Conservation (phyloP, 2,888 invertebrate species). For the Agonum fuliginosum region DNA sequence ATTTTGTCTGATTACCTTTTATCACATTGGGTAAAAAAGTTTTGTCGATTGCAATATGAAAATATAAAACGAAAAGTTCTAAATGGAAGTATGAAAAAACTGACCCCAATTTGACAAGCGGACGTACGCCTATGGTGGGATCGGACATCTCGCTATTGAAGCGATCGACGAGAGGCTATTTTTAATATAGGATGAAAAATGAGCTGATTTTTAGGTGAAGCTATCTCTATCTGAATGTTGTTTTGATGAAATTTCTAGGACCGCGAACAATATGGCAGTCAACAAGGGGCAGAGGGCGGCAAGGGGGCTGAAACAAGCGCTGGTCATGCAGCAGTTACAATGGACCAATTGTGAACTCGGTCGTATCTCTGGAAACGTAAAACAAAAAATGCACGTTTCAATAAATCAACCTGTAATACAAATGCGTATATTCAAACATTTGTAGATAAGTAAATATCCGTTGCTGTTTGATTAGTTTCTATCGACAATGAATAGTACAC, state of each 20-base stretch:
- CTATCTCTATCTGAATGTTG: constrained; percentile 49
- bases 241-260: constrained; percentile 53
- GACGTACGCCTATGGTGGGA: constrained; percentile 26
- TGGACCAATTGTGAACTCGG: constrained; percentile 38
- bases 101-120: neutral
- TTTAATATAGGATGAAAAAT: constrained; percentile 52
- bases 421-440: constrained; percentile 38
- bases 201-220: constrained; percentile 49
- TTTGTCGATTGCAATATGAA: no score
- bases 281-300: constrained; percentile 28
- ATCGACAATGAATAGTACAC: constrained; percentile 9
- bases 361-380: constrained; percentile 19
- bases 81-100: constrained; percentile 5
- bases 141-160: constrained; percentile 30
- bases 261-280: constrained; percentile 48
- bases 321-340: constrained; percentile 45
- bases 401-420: constrained; percentile 33
- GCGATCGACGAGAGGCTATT: constrained; percentile 30
- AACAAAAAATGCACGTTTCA: constrained; percentile 32
- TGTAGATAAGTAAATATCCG: constrained; percentile 8
- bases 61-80: neutral
- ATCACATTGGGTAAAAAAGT: no score
- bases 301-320: constrained; percentile 13
- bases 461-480: constrained; percentile 17
- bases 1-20: no score